Base-by-base conservation (phyloP, 2,888 invertebrate species). In the Teleiodes luculella region DNA sequence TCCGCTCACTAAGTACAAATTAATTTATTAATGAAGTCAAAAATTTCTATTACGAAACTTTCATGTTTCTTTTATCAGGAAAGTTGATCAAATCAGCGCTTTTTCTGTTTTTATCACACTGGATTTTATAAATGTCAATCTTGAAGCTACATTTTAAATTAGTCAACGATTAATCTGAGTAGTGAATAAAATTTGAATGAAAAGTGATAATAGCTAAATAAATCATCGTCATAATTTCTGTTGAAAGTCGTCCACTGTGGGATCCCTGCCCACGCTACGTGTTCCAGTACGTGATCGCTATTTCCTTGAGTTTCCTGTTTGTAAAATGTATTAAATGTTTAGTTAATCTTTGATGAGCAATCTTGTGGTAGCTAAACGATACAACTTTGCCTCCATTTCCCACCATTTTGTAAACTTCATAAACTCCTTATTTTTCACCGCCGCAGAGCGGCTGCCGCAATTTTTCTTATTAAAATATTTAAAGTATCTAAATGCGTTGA, bases 401-500 rank as follows among this genome's bases (percentile, higher is more conserved):
- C 24, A 13, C n/a, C 24, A 5, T 45, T 45, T 6, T 6, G n/a
- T 13, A 13, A 45, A 28, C 45, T 45, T 28, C 45, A 45, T 28
- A 45, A 41, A 41, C 20, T 41, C 39, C 20, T 8, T 11, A 18
- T 41, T 41, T 11, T 39, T 10, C 14, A 3, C 4, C 39, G 18
- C 39, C 18, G 18, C 39, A 11, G 18, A 18, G 11, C 11, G 39
- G 16, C 39, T 41, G 39, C 39, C 62, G 61, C 60, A 66, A 72
- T 74, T 72, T 66, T 71, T 65, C 68, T 67, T 73, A 67, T 75
- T 68, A 74, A 79, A 81, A 71, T 68, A 67, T 70, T 70, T 65
- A 66, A 72, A 72, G 72, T 73, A 73, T 74, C 72, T 70, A 72
- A 74, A 71, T 70, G 72, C 71, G 72, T 70, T 68, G 78, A 78